Evolutionary conservation across 1,140 invertebrate species (phyloP), one percentile per base, ranked within the genome.

Genomic region (Drosophila triauraria): DNA sequence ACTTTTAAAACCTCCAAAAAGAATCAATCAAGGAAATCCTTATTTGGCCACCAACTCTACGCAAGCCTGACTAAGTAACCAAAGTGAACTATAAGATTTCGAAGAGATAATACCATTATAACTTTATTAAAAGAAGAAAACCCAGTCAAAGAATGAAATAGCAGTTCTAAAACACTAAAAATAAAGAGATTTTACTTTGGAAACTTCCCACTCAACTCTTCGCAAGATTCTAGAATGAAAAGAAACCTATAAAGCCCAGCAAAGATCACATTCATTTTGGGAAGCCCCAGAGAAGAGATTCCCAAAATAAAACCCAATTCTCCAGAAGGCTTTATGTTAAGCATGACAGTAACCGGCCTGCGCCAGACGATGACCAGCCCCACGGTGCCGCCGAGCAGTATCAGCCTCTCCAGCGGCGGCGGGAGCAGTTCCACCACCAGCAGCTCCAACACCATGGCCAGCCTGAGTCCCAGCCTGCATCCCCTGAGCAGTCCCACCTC

Each of bases 331-430:
- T 86, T 85, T 91, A 91, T 91, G 85, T 85, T 90, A 90, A 90
- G 84, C 78, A 93, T 93, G 92, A 93, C 92, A 83, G 92, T 93
- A 75, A 93, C 92, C 82, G 91, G 92, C 77, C 83, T 93, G 76
- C 91, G 92, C 68, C 87, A 88, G 70, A 92, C 86, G 63, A 93
- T 93, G 92, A 93, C 92, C 77, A 93, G 92, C 82, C 92, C 92
- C 91, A 93, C 92, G 92, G 92, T 93, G 84, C 91, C 92, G 65
- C 92, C 92, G 67, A 82, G 72, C 48, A 86, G 75, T 44, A 75
- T 72, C 70, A 74, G 65, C 78, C 85, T 51, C 72, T 78, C 56
- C 76, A 78, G 75, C 75, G 78, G 63, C 72, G 75, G 20, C 75
- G 67, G 48, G 48, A 43, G 59, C 40, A 78, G 71, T 51, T 81